Conservation (phyloP, 1,140 invertebrate genomes). For the Ostrea denselamellosa region DNA sequence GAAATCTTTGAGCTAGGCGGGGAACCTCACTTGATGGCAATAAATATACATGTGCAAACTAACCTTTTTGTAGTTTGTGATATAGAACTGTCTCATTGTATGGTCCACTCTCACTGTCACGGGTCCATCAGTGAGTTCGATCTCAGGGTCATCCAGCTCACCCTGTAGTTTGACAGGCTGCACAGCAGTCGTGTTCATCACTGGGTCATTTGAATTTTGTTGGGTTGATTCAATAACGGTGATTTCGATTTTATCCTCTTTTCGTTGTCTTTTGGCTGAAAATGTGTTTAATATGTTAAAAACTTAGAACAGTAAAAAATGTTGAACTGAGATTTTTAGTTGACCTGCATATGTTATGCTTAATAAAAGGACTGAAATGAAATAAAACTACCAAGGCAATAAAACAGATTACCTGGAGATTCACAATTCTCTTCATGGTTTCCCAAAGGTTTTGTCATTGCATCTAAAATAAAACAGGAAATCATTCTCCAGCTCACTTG, state of each 20-base stretch:
- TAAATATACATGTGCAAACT: neutral
- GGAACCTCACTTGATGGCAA: too few species aligned
- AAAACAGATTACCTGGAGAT: neutral
- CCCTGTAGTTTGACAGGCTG: conserved; percentile 30
- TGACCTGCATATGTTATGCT: too few species aligned
- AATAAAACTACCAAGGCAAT: neutral
- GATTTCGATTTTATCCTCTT: conserved; percentile 56
- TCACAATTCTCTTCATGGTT: conserved; percentile 29
- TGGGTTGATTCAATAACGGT: conserved; percentile 45
- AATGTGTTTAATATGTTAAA: neutral
- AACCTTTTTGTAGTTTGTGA: conserved; percentile 67
- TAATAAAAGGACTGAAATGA: neutral
- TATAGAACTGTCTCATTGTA: conserved; percentile 67
- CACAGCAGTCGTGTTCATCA: too few species aligned
- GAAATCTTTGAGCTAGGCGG: too few species aligned
- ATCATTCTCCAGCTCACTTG: neutral
- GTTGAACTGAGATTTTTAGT: too few species aligned
- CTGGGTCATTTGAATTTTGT: conserved; percentile 22
- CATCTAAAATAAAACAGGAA: conserved; percentile 38
- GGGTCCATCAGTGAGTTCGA: conserved; percentile 71
- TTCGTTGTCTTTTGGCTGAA: conserved; percentile 52
- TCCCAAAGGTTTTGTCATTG: conserved; percentile 32
- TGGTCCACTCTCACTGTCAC: conserved; percentile 69
- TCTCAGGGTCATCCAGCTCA: conserved; percentile 62
- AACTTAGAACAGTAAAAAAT: too few species aligned